These are phyloP conservation scores for Acleris literana DNA, from an alignment of 2,888 invertebrate species.

Conservation along the genomic window DNA sequence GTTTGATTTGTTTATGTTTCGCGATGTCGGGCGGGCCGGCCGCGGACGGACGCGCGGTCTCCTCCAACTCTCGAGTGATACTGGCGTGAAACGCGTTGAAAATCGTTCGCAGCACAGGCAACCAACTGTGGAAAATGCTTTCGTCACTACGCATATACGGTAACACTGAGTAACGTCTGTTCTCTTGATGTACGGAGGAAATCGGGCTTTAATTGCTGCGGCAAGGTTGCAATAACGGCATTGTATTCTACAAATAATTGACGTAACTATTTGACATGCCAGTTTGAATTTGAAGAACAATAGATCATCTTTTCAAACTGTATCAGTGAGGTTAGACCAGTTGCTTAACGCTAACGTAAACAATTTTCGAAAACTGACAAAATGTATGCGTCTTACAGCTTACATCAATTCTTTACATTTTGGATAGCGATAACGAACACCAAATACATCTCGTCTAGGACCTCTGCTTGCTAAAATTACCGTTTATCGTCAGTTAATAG, in stretches of 20 bases:
- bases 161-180: constrained; percentile 32
- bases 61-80: constrained; percentile 46
- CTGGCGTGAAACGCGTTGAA: constrained; percentile 58
- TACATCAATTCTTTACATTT: no score
- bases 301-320: no score
- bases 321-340: no score
- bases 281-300: not conserved
- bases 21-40: constrained; percentile 44
- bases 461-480: no score
- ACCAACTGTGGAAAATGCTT: constrained; percentile 67
- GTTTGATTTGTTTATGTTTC: constrained; percentile 61
- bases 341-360: no score
- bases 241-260: constrained; percentile 27
- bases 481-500: no score
- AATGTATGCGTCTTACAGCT: no score
- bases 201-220: constrained; percentile 33
- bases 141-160: constrained; percentile 50
- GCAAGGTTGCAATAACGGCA: constrained; percentile 31
- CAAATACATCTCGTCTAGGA: no score
- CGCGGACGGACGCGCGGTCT: constrained; percentile 47
- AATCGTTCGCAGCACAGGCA: constrained; percentile 51
- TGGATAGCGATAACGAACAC: no score
- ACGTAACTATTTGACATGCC: constrained; percentile 10
- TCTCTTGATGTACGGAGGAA: constrained; percentile 28
- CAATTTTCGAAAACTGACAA: no score